Conservation (phyloP, 2,888 invertebrate species). For the Amblyteles armatorius region DNA sequence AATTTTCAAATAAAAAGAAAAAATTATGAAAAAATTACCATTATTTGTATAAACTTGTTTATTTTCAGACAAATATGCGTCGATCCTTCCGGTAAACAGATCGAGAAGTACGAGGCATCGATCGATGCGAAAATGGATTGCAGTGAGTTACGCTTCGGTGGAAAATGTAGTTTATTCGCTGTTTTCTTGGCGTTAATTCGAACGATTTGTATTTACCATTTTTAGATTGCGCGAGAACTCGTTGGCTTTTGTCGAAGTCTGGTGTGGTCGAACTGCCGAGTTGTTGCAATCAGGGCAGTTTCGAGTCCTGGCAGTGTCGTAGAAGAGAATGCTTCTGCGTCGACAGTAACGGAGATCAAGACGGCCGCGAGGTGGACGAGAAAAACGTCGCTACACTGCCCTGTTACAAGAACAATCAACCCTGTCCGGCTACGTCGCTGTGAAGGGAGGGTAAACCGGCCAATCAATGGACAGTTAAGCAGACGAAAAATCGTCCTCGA, state of each 20-base stretch:
- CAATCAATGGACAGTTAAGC: too few relatives aligned
- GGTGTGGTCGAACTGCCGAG: conserved; percentile 85
- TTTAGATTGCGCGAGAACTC: conserved; percentile 88
- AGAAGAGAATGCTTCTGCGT: conserved; percentile 88
- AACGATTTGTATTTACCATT: background rate
- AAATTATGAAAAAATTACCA: conserved; percentile 74
- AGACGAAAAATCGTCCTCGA: background rate
- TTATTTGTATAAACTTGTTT: background rate
- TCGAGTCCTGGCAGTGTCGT: conserved; percentile 87
- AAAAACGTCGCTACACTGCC: conserved; percentile 59
- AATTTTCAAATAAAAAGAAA: background rate
- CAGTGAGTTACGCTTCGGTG: conserved; percentile 85
- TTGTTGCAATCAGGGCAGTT: conserved; percentile 89
- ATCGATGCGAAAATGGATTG: conserved; percentile 87
- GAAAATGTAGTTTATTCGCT: background rate
- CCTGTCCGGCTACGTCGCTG: background rate
- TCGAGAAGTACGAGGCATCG: conserved; percentile 85
- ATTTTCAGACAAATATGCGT: conserved; percentile 86
- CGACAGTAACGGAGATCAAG: conserved; percentile 87
- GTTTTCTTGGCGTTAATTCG: background rate
- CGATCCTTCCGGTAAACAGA: conserved; percentile 86
- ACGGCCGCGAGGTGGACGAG: conserved; percentile 82
- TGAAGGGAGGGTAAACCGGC: background rate
- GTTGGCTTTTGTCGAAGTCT: conserved; percentile 83
- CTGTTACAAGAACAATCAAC: conserved; percentile 67